Base-by-base conservation (phyloP, 2,113 vertebrate species). In the Eleginops maclovinus region DNA sequence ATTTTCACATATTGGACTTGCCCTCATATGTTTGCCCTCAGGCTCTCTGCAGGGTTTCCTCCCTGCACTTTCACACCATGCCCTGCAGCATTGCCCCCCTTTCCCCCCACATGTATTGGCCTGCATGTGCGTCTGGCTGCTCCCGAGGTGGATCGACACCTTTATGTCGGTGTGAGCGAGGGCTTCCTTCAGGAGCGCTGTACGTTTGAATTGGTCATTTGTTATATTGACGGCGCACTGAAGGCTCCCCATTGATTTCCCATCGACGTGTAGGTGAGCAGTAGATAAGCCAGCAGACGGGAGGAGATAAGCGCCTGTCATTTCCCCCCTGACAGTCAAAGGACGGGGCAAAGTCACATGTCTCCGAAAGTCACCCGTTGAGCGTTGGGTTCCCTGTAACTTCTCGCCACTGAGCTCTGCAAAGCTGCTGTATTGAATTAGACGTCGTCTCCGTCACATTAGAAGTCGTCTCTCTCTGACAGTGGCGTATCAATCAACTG, bases 231-330 rank as follows among this genome's bases (percentile, higher is more conserved):
- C 64, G 81, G 77, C 7, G 49, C 81, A 60, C 84, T 84, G 92
- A 91, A 88, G 88, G 88, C 89, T 83, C 62, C 66, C 75, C 81
- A 93, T 94, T 87, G 93, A 93, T 93, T 90, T 79, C 55, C 79
- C 87, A 90, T 93, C 79, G 91, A 93, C 70, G 89, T 85, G 86
- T 83, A 80, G 91, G 88, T 88, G 87, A 93, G 89, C 81, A 60
- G 85, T 75, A 91, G 93, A 94, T 93, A 94, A 93, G 91, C 85
- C 81, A 24, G 85, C 77, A 73, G 84, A 89, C 71, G 59, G 82
- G 75, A 22, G 82, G 80, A 92, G 93, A 94, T 92, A 92, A 91
- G 91, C 78, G 81, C 44, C 81, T 87, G 82, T 84, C 85, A 64
- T 84, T 85, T 81, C 64, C 46, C 64, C 46, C 67, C 88, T 81